Evolutionary conservation across 2,888 invertebrate genomes (phyloP), one percentile per base, ranked within the genome.

Genomic region (Agrotis ipsilon): DNA sequence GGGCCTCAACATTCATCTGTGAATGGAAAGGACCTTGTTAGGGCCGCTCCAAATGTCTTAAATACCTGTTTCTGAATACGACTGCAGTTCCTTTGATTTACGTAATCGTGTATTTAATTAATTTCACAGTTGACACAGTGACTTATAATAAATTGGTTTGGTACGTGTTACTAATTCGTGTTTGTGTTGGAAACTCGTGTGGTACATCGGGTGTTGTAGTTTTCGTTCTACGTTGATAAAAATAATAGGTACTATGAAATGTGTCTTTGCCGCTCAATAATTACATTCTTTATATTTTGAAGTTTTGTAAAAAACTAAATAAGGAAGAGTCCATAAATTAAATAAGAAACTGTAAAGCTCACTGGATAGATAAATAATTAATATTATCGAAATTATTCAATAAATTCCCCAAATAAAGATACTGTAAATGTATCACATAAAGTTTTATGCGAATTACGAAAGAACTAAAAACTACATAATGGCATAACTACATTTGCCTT

Each of bases 21-120:
- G 91, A 92, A 94, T 92, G 88, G 82, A 84, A 82, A 94, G 93
- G 86, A 91, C 91, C 94, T 93, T 94, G 94, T 94, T 94, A 94
- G 91, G 81, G 82, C 81, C 89, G 92, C 93, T 92, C 90, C 84
- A 92, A 86, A 93, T 93, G 91, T 90, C 91, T 91, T 92, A 91
- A 93, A 93, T 93, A 87, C 91, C 90, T 87, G 88, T 86, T 89
- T 89, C 86, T 84, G 86, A 91, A 91, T 89, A 83, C 81, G 80
- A 83, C 71, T 80, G 81, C 74, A 81, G 78, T 78, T 58, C 66
- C 70, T 88, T 87, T 89, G 84, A 88, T 87, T 90, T 89, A 85
- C 78, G 83, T 75, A 77, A 74, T 87, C 65, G 61, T 83, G 83
- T 84, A 85, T 90, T 87, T 87, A 89, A 89, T 91, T 90, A 89